A percentile compares a stretch with the other conserved stretches of the same genome.
Evolutionary conservation across 2,888 invertebrate genomes (phyloP).

Genomic region (Agonopterix subpropinquella): DNA sequence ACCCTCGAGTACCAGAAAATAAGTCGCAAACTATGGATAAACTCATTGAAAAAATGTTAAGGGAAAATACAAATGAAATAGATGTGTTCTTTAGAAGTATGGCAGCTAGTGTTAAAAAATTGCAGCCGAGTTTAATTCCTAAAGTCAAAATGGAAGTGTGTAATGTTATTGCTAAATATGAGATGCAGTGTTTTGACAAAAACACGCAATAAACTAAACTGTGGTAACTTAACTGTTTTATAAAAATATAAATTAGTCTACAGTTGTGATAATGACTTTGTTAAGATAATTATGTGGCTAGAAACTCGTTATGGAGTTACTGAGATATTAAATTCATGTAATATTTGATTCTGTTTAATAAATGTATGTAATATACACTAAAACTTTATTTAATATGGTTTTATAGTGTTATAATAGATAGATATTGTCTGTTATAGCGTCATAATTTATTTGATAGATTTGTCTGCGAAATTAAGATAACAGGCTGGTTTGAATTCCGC

Average conservation of each 20-base stretch:
- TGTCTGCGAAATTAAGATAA: too few species aligned
- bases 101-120: conserved; percentile 68
- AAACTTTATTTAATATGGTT: too few species aligned
- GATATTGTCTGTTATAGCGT: too few species aligned
- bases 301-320: too few species aligned
- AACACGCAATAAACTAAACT: conserved; percentile 18
- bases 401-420: too few species aligned
- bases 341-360: too few species aligned
- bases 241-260: neutral
- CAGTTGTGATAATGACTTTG: conserved; percentile 8
- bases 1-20: conserved; percentile 44
- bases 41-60: conserved; percentile 60
- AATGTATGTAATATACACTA: too few species aligned
- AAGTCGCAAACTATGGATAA: conserved; percentile 57
- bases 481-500: too few species aligned
- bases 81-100: conserved; percentile 68
- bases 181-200: conserved; percentile 68
- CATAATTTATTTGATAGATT: too few species aligned
- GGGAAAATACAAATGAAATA: conserved; percentile 66
- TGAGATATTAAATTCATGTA: too few species aligned
- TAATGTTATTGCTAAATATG: conserved; percentile 68
- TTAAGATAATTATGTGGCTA: neutral
- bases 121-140: conserved; percentile 65
- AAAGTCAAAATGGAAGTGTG: conserved; percentile 72
- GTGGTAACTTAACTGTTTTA: conserved; percentile 1